phyloP scores from a whole-genome alignment of 2,113 vertebrate species.

The Emydura subglobosa region DNA sequence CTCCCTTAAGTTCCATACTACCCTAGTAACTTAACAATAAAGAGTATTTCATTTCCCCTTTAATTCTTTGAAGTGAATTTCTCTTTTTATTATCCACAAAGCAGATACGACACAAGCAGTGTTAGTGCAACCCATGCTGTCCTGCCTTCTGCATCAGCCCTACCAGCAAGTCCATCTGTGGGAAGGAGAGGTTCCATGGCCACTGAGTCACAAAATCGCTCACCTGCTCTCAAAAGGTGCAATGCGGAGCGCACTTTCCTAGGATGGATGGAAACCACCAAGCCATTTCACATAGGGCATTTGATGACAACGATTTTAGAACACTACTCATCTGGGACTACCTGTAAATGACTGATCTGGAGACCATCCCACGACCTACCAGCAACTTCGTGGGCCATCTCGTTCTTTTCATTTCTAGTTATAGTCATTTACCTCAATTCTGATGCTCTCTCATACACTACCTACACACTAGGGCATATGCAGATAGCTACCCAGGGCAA shows the following conservation, averaged over 20 bases:
- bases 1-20: slow-evolving; percentile 14
- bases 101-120: background rate
- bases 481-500: background rate
- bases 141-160: background rate
- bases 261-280: background rate
- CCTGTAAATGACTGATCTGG: background rate
- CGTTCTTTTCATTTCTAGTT: background rate
- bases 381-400: slow-evolving; percentile 18
- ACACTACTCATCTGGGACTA: background rate
- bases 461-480: background rate
- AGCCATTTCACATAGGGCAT: background rate
- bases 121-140: background rate
- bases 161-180: background rate
- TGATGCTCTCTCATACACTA: background rate
- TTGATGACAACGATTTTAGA: background rate
- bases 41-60: background rate
- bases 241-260: background rate
- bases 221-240: background rate
- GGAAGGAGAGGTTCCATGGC: background rate
- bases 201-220: background rate
- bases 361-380: background rate
- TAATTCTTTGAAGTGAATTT: background rate
- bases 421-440: slow-evolving; percentile 30
- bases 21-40: slow-evolving; percentile 32
- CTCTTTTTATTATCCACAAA: rapidly evolving